Evolutionary conservation across 2,888 invertebrate genomes (phyloP).

Genomic region (Allolobophora icterica): DNA sequence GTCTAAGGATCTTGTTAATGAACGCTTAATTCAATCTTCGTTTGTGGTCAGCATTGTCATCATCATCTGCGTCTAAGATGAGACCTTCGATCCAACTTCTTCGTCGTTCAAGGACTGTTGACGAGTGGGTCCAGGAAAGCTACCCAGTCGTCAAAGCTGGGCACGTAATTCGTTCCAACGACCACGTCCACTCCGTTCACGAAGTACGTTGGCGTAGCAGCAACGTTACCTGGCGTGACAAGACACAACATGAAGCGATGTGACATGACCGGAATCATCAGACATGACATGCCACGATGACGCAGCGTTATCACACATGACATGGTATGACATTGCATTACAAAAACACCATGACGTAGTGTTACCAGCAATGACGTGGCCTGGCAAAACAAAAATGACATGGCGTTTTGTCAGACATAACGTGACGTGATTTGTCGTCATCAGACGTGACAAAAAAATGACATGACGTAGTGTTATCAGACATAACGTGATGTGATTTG

Average conservation of each 20-base stretch:
- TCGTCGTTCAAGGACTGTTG: background rate
- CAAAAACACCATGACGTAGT: too few species aligned
- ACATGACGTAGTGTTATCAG: too few species aligned
- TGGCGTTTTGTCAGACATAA: too few species aligned
- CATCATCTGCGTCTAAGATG: background rate
- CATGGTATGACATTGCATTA: too few species aligned
- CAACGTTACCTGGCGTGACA: background rate
- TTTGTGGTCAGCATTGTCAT: background rate
- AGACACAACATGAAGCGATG: background rate
- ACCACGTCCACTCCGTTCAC: constrained; percentile 19
- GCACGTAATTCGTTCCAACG: background rate
- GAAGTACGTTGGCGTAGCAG: background rate
- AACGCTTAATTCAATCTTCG: background rate
- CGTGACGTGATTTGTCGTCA: too few species aligned
- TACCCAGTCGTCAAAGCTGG: background rate
- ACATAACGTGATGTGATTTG: too few species aligned
- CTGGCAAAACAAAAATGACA: too few species aligned
- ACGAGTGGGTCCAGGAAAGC: background rate
- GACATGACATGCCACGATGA: too few species aligned
- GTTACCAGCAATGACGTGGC: too few species aligned
- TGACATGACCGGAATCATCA: too few species aligned
- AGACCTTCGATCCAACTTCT: background rate
- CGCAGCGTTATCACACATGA: too few species aligned
- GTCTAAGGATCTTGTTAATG: background rate
- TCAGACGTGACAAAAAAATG: too few species aligned